These are phyloP conservation scores for Manis javanica DNA, from an alignment of 2,797 vertebrate genomes.

Conservation along the genomic window DNA sequence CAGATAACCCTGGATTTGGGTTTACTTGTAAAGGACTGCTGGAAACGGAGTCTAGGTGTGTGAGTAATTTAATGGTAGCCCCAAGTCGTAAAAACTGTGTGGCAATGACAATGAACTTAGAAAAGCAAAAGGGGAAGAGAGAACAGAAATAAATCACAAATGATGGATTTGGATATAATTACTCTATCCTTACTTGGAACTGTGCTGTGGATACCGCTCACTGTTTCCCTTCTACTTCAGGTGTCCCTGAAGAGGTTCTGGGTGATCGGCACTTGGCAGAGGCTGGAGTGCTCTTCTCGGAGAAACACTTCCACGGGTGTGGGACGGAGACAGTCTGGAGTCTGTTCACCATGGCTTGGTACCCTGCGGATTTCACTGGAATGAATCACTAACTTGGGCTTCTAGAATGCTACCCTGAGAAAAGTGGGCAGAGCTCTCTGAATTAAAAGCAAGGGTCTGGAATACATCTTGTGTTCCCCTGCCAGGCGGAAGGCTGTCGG, in stretches of 20 bases:
- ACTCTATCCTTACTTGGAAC: background rate
- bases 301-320: background rate
- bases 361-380: constrained; percentile 74
- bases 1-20: background rate
- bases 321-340: background rate
- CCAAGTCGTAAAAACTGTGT: background rate
- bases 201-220: background rate
- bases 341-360: constrained; percentile 69
- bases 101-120: constrained; percentile 9
- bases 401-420: constrained; percentile 70
- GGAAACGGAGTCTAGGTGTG: constrained; percentile 11
- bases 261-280: background rate
- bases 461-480: constrained; percentile 79
- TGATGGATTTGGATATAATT: background rate
- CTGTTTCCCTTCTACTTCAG: background rate
- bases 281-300: background rate
- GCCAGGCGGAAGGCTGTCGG: constrained; percentile 81
- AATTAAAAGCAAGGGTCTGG: constrained; percentile 82
- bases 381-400: constrained; percentile 82
- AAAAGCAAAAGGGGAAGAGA: background rate
- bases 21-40: constrained; percentile 38
- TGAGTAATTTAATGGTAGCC: background rate
- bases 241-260: background rate
- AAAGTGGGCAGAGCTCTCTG: constrained; percentile 82
- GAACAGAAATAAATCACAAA: background rate